A percentile compares a stretch with the other conserved stretches of the same genome.
Evolutionary conservation across 2,113 vertebrate species (phyloP).

Genomic region (Brachyhypopomus gauderio): DNA sequence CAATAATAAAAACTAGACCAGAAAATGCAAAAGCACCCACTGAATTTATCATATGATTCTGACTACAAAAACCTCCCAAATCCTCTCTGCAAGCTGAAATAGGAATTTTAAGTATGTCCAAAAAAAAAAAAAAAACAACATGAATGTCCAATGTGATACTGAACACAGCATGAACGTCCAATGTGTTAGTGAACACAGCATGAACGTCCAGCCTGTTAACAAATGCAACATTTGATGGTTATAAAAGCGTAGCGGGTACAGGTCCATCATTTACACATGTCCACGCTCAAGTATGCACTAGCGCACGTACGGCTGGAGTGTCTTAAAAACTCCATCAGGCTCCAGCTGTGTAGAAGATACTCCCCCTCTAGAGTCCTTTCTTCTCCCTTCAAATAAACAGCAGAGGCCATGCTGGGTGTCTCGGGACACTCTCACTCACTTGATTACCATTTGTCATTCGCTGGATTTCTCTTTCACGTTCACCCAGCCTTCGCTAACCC

Average conservation of each 20-base stretch:
- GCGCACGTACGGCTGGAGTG: constrained; percentile 54
- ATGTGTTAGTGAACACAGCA: neutral
- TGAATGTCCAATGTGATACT: no score
- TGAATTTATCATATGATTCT: constrained; percentile 5
- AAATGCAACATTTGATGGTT: neutral
- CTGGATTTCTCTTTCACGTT: neutral
- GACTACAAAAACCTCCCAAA: constrained; percentile 38
- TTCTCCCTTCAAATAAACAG: constrained; percentile 68
- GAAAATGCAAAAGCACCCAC: neutral
- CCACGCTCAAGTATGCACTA: constrained; percentile 9
- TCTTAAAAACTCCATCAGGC: constrained; percentile 65
- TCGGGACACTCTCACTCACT: constrained; percentile 10
- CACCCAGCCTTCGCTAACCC: constrained; percentile 22
- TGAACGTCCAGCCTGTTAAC: neutral
- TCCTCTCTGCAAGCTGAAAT: constrained; percentile 15
- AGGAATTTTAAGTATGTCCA: constrained; percentile 16
- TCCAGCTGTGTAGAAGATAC: constrained; percentile 73
- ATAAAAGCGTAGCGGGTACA: constrained; percentile 4
- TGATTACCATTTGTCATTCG: constrained; percentile 46
- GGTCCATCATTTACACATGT: constrained; percentile 2
- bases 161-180: no score
- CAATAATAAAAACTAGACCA: constrained; percentile 1
- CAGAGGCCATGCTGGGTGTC: constrained; percentile 51
- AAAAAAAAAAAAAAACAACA: no score
- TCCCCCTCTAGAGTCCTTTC: constrained; percentile 64